A percentile compares a stretch with the other conserved stretches of the same genome.
Evolutionary conservation across 2,797 vertebrate genomes (phyloP).

Genomic region (Acanthis flammea): DNA sequence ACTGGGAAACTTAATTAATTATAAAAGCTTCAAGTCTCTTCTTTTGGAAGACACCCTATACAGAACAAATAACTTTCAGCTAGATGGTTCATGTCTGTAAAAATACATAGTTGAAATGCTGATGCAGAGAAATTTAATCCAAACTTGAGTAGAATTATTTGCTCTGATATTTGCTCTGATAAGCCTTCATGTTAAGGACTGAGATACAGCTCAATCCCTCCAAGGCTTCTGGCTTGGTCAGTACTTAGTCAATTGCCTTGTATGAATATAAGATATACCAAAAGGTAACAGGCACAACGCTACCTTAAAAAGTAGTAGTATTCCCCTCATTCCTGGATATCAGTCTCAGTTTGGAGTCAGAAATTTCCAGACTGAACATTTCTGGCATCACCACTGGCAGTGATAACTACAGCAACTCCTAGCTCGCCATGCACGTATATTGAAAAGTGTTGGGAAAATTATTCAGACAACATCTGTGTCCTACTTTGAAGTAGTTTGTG

Average conservation of each 20-base stretch:
- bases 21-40: not conserved
- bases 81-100: not conserved
- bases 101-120: not conserved
- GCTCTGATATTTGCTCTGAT: not conserved
- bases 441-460: not conserved
- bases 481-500: slow-evolving; percentile 21
- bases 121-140: not conserved
- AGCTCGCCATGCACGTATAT: not conserved
- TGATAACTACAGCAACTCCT: not conserved
- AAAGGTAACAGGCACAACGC: not conserved
- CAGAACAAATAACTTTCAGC: not conserved
- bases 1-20: not conserved
- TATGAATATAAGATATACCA: not conserved
- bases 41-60: not conserved
- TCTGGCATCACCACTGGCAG: not conserved
- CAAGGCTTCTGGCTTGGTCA: not conserved
- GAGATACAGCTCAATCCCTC: not conserved
- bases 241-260: not conserved
- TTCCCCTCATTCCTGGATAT: not conserved
- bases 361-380: not conserved
- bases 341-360: not conserved
- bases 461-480: slow-evolving; percentile 52
- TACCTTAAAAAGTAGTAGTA: not conserved
- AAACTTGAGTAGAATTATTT: not conserved
- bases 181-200: not conserved